phyloP scores from a whole-genome alignment of 1,140 invertebrate species.

The Heliconius congener region DNA sequence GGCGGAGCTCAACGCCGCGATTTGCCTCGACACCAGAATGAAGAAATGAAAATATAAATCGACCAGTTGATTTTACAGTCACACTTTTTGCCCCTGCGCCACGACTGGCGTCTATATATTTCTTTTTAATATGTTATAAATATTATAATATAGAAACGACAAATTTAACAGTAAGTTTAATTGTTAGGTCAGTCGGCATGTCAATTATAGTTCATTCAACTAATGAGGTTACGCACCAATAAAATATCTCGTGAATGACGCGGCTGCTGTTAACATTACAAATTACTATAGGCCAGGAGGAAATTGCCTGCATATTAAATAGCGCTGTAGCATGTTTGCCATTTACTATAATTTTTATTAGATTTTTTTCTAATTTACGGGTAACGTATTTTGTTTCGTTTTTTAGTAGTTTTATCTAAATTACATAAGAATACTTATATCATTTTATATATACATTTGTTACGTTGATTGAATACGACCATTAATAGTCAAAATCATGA shows the following conservation, averaged over 20 bases:
- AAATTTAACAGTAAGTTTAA: conserved; percentile 51
- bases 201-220: conserved; percentile 78
- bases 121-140: background rate
- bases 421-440: too few species aligned
- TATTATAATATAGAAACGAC: conserved; percentile 16
- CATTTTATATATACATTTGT: too few species aligned
- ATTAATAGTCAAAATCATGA: too few species aligned
- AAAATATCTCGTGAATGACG: conserved; percentile 63
- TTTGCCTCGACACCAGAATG: too few species aligned
- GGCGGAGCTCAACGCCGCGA: too few species aligned
- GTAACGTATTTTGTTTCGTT: too few species aligned
- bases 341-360: background rate
- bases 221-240: conserved; percentile 76
- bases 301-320: conserved; percentile 34
- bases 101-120: background rate
- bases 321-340: background rate
- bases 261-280: conserved; percentile 38
- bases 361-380: too few species aligned
- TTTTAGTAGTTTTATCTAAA: too few species aligned
- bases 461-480: too few species aligned
- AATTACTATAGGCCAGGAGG: conserved; percentile 40
- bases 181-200: conserved; percentile 76
- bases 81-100: too few species aligned
- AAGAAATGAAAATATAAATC: too few species aligned
- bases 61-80: too few species aligned